phyloP scores from a whole-genome alignment of 2,113 vertebrate genomes.

The Daubentonia madagascariensis region DNA sequence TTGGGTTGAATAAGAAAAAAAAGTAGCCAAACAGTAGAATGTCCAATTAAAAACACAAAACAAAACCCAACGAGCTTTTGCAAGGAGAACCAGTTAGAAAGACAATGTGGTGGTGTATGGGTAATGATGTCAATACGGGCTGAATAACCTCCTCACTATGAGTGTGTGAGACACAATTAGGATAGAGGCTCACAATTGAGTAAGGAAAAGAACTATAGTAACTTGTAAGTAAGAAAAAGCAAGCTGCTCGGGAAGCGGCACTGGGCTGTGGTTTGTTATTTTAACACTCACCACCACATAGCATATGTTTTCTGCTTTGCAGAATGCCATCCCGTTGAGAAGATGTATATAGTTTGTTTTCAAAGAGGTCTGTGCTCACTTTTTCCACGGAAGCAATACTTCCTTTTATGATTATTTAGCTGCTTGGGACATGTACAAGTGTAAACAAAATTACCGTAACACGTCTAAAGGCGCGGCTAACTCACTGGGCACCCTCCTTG shows the following conservation, averaged over 20 bases:
- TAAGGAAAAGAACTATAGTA: not conserved
- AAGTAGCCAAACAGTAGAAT: not conserved
- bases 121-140: not conserved
- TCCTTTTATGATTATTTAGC: not conserved
- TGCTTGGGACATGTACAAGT: not conserved
- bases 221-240: not conserved
- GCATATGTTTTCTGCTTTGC: not conserved
- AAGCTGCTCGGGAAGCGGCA: not conserved
- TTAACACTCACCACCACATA: not conserved
- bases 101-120: not conserved
- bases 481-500: not conserved
- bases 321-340: not conserved
- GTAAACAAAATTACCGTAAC: not conserved
- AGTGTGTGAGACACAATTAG: not conserved
- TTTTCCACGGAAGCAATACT: not conserved
- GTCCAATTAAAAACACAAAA: not conserved
- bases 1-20: not conserved
- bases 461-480: not conserved
- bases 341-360: conserved; percentile 18
- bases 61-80: not conserved
- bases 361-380: not conserved
- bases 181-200: not conserved
- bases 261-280: not conserved
- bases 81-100: not conserved
- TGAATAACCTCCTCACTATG: not conserved